Evolutionary conservation across 2,888 invertebrate species (phyloP).

Genomic region (Leucophora obtusa): DNA sequence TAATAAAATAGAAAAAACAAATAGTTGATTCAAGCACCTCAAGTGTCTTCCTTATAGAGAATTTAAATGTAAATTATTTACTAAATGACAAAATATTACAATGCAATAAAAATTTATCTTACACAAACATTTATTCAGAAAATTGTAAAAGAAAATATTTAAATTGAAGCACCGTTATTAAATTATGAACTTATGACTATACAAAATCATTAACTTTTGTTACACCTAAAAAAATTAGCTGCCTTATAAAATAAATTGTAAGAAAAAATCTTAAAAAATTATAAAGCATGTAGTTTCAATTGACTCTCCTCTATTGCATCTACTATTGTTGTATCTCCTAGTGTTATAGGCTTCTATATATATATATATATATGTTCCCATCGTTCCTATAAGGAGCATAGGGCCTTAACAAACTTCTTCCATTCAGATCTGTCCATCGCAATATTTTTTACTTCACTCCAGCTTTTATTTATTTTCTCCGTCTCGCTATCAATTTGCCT

Average conservation of each 20-base stretch:
- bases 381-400: no score
- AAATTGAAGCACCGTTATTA: constrained; percentile 16
- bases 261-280: not conserved
- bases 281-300: not conserved
- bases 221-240: not conserved
- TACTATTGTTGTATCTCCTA: no score
- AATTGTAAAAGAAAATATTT: constrained; percentile 1
- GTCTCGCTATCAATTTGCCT: no score
- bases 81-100: not conserved
- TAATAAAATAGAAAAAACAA: constrained; percentile 11
- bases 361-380: no score
- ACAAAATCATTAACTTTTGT: not conserved
- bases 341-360: no score
- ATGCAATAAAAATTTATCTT: not conserved
- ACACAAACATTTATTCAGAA: not conserved
- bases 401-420: no score
- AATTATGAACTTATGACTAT: constrained; percentile 7
- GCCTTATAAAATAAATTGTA: not conserved
- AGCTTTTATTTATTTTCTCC: no score
- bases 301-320: no score
- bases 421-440: no score
- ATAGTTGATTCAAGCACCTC: constrained; percentile 48
- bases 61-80: constrained; percentile 5
- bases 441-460: no score
- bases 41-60: constrained; percentile 58